Conservation (phyloP, 2,113 vertebrate genomes). For the zebrafish (Danio rerio) region DNA sequence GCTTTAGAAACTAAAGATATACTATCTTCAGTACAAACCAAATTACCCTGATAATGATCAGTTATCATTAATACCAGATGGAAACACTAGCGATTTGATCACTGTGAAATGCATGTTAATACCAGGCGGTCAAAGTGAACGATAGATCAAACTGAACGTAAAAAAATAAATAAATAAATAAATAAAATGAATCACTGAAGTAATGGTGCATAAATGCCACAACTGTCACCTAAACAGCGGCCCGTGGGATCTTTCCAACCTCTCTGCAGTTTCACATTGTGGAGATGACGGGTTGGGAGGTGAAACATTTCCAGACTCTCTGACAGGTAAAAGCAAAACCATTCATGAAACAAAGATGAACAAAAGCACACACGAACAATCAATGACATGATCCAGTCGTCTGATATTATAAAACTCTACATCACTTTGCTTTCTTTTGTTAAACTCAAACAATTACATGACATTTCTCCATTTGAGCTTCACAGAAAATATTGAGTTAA, state of each 20-base stretch:
- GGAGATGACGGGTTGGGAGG: conserved; percentile 48
- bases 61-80: too few relatives aligned
- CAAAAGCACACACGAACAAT: not conserved
- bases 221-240: conserved; percentile 69
- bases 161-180: not conserved
- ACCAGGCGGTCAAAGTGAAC: too few relatives aligned
- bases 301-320: conserved; percentile 48
- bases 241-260: conserved; percentile 18
- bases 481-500: not conserved
- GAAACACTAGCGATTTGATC: too few relatives aligned
- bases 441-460: not conserved
- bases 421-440: not conserved
- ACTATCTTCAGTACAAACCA: too few relatives aligned
- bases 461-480: not conserved
- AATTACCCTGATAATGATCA: too few relatives aligned
- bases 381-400: too few relatives aligned
- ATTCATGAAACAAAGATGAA: not conserved
- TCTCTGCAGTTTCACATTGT: not conserved
- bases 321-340: conserved; percentile 18
- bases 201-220: not conserved
- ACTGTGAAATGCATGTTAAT: too few relatives aligned
- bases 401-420: not conserved
- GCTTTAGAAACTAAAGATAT: too few relatives aligned
- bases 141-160: not conserved
- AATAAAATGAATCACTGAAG: not conserved